Evolutionary conservation across 1,140 invertebrate species (phyloP).

Genomic region (Aradophagus sp.): DNA sequence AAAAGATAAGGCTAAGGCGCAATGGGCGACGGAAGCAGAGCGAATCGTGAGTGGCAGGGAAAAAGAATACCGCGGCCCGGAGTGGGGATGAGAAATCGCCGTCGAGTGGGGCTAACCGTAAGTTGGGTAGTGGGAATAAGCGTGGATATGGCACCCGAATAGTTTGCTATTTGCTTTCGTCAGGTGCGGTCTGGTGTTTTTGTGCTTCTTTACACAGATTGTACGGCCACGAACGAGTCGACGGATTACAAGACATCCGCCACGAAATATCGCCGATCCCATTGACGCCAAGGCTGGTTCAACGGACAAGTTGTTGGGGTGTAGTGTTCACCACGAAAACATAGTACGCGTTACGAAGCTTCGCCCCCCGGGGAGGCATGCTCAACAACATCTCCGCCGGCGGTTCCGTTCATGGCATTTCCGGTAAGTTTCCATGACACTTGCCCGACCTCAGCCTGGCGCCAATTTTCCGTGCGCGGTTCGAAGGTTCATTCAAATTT

Average conservation of each 20-base stretch:
- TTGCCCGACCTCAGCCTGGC: too few relatives aligned
- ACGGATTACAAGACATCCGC: constrained; percentile 9
- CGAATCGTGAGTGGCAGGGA: too few relatives aligned
- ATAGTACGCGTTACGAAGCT: constrained; percentile 63
- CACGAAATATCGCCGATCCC: constrained; percentile 7
- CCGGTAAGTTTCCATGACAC: constrained; percentile 74
- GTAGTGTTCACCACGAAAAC: constrained; percentile 32
- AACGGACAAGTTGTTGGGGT: constrained; percentile 35
- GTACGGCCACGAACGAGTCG: constrained; percentile 2
- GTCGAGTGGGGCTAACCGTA: too few relatives aligned
- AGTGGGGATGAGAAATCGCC: too few relatives aligned
- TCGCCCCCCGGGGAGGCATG: constrained; percentile 72
- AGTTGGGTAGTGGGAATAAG: constrained; percentile 68
- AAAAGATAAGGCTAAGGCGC: too few relatives aligned
- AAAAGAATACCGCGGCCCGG: too few relatives aligned
- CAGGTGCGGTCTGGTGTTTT: constrained; percentile 67
- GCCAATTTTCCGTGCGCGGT: constrained; percentile 9
- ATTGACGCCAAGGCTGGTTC: constrained; percentile 25
- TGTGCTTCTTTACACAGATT: constrained; percentile 33
- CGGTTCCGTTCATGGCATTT: constrained; percentile 72
- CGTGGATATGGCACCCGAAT: constrained; percentile 71
- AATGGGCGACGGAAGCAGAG: too few relatives aligned
- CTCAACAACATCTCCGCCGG: constrained; percentile 74
- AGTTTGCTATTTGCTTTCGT: constrained; percentile 73
- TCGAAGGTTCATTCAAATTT: neutral